Percentiles rank a stretch among this genome's conserved stretches.
Conservation (phyloP, 53 echinoderm and acorn worm genomes). For the Luidia sarsii region DNA sequence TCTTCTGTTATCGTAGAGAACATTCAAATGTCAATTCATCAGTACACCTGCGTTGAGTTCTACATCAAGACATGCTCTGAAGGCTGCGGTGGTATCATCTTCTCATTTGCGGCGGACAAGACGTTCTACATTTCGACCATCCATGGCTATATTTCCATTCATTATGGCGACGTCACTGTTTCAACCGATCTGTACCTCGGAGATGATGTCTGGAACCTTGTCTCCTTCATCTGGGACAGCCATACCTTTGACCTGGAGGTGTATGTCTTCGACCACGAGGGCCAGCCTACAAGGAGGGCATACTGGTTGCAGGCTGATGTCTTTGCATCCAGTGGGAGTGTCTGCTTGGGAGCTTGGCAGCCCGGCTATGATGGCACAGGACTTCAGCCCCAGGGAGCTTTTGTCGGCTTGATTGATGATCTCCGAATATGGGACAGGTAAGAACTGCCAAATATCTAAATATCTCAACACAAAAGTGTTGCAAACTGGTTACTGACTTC, state of each 20-base stretch:
- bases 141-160: conserved; percentile 59
- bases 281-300: conserved; percentile 54
- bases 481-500: no score
- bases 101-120: conserved; percentile 64
- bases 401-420: conserved; percentile 86
- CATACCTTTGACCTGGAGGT: conserved; percentile 55
- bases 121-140: conserved; percentile 72
- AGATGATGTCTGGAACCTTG: conserved; percentile 69
- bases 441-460: no score
- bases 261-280: conserved; percentile 66
- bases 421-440: conserved; percentile 88
- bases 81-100: conserved; percentile 74
- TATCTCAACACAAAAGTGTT: no score
- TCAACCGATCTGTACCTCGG: conserved; percentile 69
- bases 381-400: conserved; percentile 52
- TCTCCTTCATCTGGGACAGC: conserved; percentile 77
- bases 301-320: conserved; percentile 58
- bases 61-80: conserved; percentile 67
- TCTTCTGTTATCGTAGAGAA: conserved; percentile 54
- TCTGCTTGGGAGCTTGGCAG: conserved; percentile 80
- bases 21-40: conserved; percentile 17
- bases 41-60: conserved; percentile 62
- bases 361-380: conserved; percentile 71
- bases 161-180: conserved; percentile 55
- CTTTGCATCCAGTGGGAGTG: conserved; percentile 60